These are phyloP conservation scores for Lucilia sericata DNA, from an alignment of 1,140 invertebrate genomes.

Conservation along the genomic window DNA sequence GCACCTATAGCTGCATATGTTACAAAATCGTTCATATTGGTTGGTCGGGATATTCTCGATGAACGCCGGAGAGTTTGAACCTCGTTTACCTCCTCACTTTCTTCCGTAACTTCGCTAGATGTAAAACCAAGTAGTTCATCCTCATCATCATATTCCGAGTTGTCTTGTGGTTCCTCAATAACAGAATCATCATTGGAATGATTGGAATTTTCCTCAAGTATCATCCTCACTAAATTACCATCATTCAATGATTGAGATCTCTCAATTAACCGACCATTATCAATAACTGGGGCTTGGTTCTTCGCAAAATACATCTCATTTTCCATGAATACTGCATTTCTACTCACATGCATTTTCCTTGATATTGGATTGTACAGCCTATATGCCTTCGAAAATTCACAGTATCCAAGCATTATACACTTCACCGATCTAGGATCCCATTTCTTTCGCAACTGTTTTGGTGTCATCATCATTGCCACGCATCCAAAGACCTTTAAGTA, in stretches of 20 bases:
- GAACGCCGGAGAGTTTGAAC: not conserved
- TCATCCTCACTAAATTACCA: slow-evolving; percentile 33
- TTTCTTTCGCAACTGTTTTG: slow-evolving; percentile 26
- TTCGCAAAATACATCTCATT: not conserved
- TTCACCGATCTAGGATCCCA: slow-evolving; percentile 28
- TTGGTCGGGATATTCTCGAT: slow-evolving; percentile 22
- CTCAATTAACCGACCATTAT: not conserved
- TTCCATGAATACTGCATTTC: slow-evolving; percentile 10
- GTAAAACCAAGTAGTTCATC: slow-evolving; percentile 32
- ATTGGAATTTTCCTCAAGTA: slow-evolving; percentile 4
- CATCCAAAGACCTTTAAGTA: not conserved
- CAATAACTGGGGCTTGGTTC: not conserved
- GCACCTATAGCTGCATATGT: not conserved
- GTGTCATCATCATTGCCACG: slow-evolving; percentile 12
- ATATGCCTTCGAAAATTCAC: slow-evolving; percentile 19
- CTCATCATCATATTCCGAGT: not conserved
- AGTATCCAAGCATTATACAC: slow-evolving; percentile 40
- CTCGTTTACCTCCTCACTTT: not conserved
- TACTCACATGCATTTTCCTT: slow-evolving; percentile 17
- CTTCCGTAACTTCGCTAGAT: slow-evolving; percentile 27
- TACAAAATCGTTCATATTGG: slow-evolving; percentile 16
- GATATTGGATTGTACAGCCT: not conserved
- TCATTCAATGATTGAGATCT: not conserved
- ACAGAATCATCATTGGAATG: not conserved
- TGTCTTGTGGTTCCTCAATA: not conserved